Evolutionary conservation across 2,797 vertebrate species (phyloP).

Genomic region (Molossus alvarezi): DNA sequence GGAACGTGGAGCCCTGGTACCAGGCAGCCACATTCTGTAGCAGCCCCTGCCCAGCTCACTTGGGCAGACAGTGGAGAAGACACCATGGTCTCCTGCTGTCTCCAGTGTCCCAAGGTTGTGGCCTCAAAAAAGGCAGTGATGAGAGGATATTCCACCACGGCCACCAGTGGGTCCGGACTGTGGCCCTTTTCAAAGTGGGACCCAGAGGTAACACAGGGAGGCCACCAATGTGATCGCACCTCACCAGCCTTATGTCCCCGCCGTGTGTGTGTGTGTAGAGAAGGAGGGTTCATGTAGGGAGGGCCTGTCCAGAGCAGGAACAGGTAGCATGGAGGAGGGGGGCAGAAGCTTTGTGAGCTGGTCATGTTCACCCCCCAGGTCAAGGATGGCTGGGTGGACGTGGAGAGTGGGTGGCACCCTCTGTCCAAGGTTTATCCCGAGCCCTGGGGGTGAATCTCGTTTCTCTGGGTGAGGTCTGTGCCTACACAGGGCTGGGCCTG

Average conservation of each 20-base stretch:
- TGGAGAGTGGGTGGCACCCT: neutral
- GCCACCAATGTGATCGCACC: neutral
- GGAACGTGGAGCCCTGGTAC: neutral
- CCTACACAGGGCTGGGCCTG: neutral
- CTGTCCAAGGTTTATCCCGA: neutral
- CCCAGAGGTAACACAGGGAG: neutral
- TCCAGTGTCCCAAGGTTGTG: neutral
- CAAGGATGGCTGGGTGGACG: neutral
- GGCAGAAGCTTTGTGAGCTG: neutral
- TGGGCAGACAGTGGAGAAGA: neutral
- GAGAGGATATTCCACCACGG: neutral
- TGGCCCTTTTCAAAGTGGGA: neutral
- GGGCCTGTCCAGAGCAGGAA: neutral
- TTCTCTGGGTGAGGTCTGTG: neutral
- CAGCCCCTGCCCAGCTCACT: neutral
- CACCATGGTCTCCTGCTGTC: neutral
- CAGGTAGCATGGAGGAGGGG: neutral
- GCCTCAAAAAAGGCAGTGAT: neutral
- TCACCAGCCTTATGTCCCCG: neutral
- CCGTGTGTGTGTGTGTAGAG: neutral
- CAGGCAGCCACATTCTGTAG: neutral
- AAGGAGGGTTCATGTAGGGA: too few species aligned
- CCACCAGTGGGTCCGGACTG: neutral
- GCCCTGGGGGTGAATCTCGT: neutral
- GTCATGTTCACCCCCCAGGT: neutral